Evolutionary conservation across 2,113 vertebrate genomes (phyloP), one percentile per base, ranked within the genome.

Genomic region (Psettodes erumei): DNA sequence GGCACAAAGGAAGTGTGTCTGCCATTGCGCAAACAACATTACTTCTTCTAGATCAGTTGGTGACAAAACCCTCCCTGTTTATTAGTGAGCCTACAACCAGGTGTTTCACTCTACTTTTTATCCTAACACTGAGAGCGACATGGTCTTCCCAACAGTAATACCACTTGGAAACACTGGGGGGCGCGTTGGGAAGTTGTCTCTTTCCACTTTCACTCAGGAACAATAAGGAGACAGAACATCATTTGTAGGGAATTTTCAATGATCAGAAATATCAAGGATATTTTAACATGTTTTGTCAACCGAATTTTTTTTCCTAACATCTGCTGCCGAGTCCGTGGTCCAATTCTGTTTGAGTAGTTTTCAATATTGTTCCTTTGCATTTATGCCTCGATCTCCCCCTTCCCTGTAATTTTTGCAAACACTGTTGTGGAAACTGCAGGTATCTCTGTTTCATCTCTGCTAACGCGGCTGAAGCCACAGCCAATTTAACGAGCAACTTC

Each of bases 401-500:
- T 28, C 51, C 51, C 10, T 55, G 32, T 25, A 13, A 30, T 28
- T 53, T 15, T 65, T 64, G 6, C 40, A 42, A 48, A 43, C 27
- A 32, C 40, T 65, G 30, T 54, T 74, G 38, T 33, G 25, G 47
- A 55, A 3, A 69, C 63, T 42, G 53, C 19, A 28, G 53, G 54
- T 19, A 25, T 54, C 75, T 23, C 18, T 61, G 25, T 43, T 61
- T 48, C 45, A 70, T 3, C 3, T 40, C 37, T 61, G 65, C 8
- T 28, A 62, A 42, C 60, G 53, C 35, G 18, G 68, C 9, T n/a
- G n/a, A 76, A 66, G 47, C 70, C 37, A 43, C 3, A 32, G 18
- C n/a, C 33, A 30, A 27, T 76, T 61, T 63, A 74, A 33, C 74
- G 30, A 70, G 35, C 59, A 47, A 4, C 28, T 72, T 37, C 8